Percentiles rank a stretch among this genome's conserved stretches.
These are phyloP conservation scores for Antedon bifida DNA, from an alignment of 35 echinoderm and acorn worm genomes.

Conservation along the genomic window DNA sequence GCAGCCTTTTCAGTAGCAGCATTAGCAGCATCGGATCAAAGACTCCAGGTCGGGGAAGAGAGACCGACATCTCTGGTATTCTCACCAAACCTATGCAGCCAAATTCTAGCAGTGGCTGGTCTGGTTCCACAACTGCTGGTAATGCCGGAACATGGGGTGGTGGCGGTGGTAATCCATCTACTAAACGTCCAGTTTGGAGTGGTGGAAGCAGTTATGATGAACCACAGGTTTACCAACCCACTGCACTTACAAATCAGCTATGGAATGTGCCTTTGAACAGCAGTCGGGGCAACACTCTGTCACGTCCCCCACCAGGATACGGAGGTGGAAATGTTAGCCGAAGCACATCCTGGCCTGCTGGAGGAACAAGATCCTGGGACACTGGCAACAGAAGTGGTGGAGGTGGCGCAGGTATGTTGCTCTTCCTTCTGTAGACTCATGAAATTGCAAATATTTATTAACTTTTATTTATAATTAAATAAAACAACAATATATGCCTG, in stretches of 20 bases:
- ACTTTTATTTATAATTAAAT: no score
- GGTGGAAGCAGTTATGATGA: background rate
- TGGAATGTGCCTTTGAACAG: slow-evolving; percentile 8
- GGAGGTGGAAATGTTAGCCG: background rate
- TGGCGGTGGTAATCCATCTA: background rate
- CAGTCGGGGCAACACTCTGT: background rate
- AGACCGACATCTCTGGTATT: slow-evolving; percentile 72
- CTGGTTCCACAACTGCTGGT: background rate
- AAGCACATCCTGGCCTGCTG: background rate
- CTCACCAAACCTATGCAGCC: slow-evolving; percentile 91
- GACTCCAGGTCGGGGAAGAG: slow-evolving; percentile 33
- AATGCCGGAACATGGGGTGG: background rate
- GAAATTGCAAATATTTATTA: background rate
- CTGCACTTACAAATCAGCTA: background rate
- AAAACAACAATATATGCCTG: no score
- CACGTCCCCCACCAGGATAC: slow-evolving; percentile 4
- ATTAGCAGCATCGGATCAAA: slow-evolving; percentile 16
- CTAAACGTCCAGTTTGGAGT: background rate
- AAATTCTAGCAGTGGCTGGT: background rate
- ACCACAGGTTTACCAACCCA: background rate
- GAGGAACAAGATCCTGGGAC: background rate
- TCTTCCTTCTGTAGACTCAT: background rate
- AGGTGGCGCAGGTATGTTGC: background rate
- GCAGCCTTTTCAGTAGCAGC: background rate
- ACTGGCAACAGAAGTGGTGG: background rate